These are phyloP conservation scores for Aphodius granarius DNA, from an alignment of 2,888 invertebrate species.

Conservation along the genomic window DNA sequence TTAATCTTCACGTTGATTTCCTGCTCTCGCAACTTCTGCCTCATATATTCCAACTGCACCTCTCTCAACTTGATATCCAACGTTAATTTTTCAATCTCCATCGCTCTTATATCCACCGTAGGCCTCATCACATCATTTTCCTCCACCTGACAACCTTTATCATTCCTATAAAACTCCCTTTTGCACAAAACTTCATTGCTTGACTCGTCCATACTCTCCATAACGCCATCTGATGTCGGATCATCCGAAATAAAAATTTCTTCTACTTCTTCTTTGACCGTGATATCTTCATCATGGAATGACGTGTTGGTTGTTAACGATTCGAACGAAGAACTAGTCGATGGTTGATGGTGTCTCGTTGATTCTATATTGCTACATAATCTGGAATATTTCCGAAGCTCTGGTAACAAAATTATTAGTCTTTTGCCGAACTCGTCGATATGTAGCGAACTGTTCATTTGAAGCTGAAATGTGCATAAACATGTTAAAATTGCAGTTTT, in stretches of 20 bases:
- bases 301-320: neutral
- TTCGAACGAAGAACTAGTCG: neutral
- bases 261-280: conserved; percentile 2
- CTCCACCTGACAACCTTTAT: neutral
- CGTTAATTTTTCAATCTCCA: conserved; percentile 20
- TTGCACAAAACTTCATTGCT: neutral
- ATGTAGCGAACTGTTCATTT: neutral
- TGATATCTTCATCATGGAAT: neutral
- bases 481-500: too few species aligned
- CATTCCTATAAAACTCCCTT: neutral
- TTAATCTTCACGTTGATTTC: conserved; percentile 18
- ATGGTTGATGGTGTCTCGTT: neutral
- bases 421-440: conserved; percentile 21
- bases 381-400: neutral
- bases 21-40: conserved; percentile 16
- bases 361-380: neutral
- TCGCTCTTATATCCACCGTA: conserved; percentile 8
- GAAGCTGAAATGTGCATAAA: neutral
- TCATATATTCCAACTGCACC: conserved; percentile 20
- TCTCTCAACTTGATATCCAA: conserved; percentile 21
- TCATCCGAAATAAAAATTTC: neutral
- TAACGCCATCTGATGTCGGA: neutral
- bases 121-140: neutral
- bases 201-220: neutral
- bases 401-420: conserved; percentile 16